Conservation (phyloP, 1,140 invertebrate species). For the Drosophila sulfurigaster region DNA sequence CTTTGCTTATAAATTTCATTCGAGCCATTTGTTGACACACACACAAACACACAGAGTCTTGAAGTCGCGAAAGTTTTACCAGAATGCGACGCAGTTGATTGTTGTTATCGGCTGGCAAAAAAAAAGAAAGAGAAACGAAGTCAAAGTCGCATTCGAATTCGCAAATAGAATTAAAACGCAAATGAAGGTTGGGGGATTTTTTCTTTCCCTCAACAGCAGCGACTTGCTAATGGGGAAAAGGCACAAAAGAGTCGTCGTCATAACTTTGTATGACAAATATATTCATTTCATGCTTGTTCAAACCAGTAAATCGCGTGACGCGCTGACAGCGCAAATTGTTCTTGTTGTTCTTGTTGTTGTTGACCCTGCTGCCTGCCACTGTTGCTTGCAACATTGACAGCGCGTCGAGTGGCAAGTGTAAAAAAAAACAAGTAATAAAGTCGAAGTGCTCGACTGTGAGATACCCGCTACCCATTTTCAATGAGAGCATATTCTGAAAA, state of each 20-base stretch:
- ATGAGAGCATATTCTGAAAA: too few relatives aligned
- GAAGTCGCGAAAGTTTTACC: conserved; percentile 71
- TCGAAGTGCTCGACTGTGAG: too few relatives aligned
- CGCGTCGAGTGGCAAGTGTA: conserved; percentile 61
- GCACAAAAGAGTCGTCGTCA: conserved; percentile 55
- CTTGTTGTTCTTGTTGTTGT: conserved; percentile 43
- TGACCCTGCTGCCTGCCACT: conserved; percentile 24
- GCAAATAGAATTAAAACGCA: conserved; percentile 78
- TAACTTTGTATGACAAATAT: conserved; percentile 80
- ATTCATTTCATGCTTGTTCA: conserved; percentile 80
- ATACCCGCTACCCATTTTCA: too few relatives aligned
- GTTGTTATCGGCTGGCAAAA: conserved; percentile 55
- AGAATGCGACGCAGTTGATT: conserved; percentile 55
- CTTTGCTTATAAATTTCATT: conserved; percentile 83
- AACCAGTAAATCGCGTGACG: conserved; percentile 76
- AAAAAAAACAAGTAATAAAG: conserved; percentile 23
- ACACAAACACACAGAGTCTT: conserved; percentile 26
- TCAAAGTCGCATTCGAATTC: conserved; percentile 64
- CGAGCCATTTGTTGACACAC: conserved; percentile 77
- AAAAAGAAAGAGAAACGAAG: conserved; percentile 1
- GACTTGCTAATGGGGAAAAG: conserved; percentile 61
- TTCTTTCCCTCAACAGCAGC: conserved; percentile 9
- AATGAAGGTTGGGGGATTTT: conserved; percentile 33
- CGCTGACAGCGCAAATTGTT: conserved; percentile 66
- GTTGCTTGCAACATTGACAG: conserved; percentile 30